These are phyloP conservation scores for Zosterops lateralis DNA, from an alignment of 2,113 vertebrate genomes.

Conservation along the genomic window DNA sequence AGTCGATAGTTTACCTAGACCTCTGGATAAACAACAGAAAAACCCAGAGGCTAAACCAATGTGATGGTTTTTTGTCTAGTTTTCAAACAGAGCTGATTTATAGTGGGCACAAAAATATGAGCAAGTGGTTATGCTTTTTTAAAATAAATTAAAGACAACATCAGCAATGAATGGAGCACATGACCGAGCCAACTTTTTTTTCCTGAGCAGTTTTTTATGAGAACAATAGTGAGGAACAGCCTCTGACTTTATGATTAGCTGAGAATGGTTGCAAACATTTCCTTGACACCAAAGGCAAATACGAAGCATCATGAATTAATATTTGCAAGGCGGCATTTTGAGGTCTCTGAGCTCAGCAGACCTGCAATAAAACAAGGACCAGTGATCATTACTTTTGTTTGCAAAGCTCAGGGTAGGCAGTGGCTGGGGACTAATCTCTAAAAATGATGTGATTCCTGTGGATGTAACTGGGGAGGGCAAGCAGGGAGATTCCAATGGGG, in stretches of 20 bases:
- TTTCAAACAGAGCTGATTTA: slow-evolving; percentile 51
- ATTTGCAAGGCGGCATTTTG: slow-evolving; percentile 43
- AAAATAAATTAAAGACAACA: slow-evolving; percentile 13
- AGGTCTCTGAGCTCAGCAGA: slow-evolving; percentile 39
- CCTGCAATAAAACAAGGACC: not conserved
- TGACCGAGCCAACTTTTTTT: not conserved
- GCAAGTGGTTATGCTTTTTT: not conserved
- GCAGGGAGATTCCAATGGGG: not conserved
- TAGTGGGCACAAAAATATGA: not conserved
- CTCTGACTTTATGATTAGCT: slow-evolving; percentile 21
- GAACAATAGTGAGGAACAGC: slow-evolving; percentile 10
- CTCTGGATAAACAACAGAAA: slow-evolving; percentile 32
- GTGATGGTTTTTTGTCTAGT: slow-evolving; percentile 6
- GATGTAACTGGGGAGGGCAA: not conserved
- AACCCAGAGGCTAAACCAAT: not conserved
- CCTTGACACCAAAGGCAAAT: not conserved
- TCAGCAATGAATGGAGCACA: not conserved
- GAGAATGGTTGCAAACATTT: not conserved
- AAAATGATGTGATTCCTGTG: not conserved
- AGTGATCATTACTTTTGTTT: slow-evolving; percentile 28
- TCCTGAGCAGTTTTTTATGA: not conserved
- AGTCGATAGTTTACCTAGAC: not conserved
- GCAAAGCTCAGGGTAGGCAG: slow-evolving; percentile 1
- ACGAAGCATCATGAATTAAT: slow-evolving; percentile 32
- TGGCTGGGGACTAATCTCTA: slow-evolving; percentile 17